Evolutionary conservation across 2,888 invertebrate species (phyloP).

Genomic region (Macrophya alboannulata): DNA sequence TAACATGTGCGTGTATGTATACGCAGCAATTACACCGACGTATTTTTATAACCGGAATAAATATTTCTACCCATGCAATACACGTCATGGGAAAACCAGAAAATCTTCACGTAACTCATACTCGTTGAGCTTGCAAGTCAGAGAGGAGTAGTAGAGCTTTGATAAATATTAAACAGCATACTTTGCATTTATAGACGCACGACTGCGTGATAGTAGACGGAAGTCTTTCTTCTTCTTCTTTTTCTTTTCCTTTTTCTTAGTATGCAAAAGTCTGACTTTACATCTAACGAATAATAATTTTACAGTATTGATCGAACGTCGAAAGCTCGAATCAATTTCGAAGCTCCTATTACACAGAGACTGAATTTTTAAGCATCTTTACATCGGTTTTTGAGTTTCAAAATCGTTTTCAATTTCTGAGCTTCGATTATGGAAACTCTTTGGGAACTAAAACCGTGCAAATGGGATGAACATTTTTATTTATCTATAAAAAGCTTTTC

Average conservation of each 20-base stretch:
- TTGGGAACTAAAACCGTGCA: too few species aligned
- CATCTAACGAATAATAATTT: slow-evolving; percentile 5
- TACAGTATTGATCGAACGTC: background rate
- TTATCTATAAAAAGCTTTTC: background rate
- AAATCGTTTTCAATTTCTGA: too few species aligned
- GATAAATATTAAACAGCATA: slow-evolving; percentile 48
- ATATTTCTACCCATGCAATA: background rate
- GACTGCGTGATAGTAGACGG: slow-evolving; percentile 41
- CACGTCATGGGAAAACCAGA: background rate
- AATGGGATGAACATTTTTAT: background rate
- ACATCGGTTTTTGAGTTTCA: too few species aligned
- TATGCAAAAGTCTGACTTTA: background rate
- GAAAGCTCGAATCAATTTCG: background rate
- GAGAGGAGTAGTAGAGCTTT: slow-evolving; percentile 54
- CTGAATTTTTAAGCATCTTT: background rate
- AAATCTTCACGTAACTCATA: slow-evolving; percentile 26
- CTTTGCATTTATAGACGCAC: slow-evolving; percentile 49
- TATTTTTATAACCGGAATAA: background rate
- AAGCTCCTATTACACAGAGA: background rate
- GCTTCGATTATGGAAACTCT: too few species aligned
- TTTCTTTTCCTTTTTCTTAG: slow-evolving; percentile 46
- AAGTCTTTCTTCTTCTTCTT: slow-evolving; percentile 57
- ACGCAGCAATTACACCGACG: background rate
- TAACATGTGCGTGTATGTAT: background rate
- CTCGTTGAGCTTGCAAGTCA: slow-evolving; percentile 13